Base-by-base conservation (phyloP, 2,888 invertebrate species). In the Drosophila pseudotakahashii region DNA sequence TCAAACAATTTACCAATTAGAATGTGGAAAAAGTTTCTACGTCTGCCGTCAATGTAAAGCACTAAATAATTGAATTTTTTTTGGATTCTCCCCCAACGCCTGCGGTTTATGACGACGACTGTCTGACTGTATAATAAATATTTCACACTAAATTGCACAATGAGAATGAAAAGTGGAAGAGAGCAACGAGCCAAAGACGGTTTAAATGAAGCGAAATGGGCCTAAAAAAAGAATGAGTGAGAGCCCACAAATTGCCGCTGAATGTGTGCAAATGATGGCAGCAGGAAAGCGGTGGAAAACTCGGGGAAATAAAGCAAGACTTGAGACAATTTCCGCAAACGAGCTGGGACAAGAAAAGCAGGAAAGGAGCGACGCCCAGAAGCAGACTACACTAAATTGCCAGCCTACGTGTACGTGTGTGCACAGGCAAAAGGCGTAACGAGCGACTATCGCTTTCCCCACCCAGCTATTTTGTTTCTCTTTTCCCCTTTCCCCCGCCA, bases 281-380 rank as follows among this genome's bases (percentile, higher is more conserved):
- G 32, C 39, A 39, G 23, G 10, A 55, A 45, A 34, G 36, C 26
- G 41, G 36, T 47, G 23, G 9, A 64, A 72, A 58, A 51, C 7
- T 32, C 55, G n/a, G 57, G 19, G 71, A 47, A 68, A 45, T 37
- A 50, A 52, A 60, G 64, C 54, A 61, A 13, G 54, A 63, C 45
- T 66, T 61, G 63, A 68, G 79, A 84, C 81, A 84, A 81, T 86
- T 86, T 86, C 76, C 82, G 67, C 75, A 36, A 34, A 36, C 39
- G 52, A 70, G 58, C 34, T 9, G 48, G 14, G 48, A 55, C 55
- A 23, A 34, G 19, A 14, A 23, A 13, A 36, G 51, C 19, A 37
- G 34, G 51, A 41, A 41, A 26, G 13, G 13, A 13, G 37, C 9
- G 9, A 7, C 37, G 54, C 58, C 54, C 30, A 39, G 54, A 67